phyloP scores from a whole-genome alignment of 2,888 invertebrate species.

The Cephus pygmeus region DNA sequence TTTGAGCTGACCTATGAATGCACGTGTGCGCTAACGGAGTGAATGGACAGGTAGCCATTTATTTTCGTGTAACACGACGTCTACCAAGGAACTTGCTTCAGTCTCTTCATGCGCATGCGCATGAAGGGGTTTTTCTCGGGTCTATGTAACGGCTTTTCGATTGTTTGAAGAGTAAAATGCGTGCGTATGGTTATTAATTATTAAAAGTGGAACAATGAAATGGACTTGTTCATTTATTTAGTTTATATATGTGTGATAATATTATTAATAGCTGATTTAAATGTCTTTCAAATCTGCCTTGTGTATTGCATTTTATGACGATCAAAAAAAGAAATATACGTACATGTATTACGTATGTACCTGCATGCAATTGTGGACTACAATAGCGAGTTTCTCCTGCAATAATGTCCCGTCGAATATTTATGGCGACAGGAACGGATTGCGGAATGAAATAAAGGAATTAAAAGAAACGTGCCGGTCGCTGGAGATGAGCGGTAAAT shows the following conservation, averaged over 20 bases:
- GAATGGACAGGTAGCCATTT: neutral
- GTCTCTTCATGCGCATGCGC: neutral
- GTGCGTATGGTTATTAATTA: neutral
- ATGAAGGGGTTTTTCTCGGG: neutral
- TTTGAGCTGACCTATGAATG: neutral
- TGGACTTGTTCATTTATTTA: neutral
- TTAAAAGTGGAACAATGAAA: neutral
- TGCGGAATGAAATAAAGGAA: neutral
- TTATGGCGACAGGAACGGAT: neutral
- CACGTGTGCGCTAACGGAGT: neutral
- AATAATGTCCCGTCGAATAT: neutral
- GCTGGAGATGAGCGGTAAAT: neutral
- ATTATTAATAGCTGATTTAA: conserved; percentile 20
- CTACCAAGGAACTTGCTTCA: neutral
- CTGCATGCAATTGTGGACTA: neutral
- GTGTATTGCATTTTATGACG: neutral
- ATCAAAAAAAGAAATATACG: conserved; percentile 13
- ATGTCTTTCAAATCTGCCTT: conserved; percentile 11
- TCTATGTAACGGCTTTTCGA: neutral
- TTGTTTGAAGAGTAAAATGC: neutral
- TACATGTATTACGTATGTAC: neutral
- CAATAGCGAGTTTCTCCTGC: conserved; percentile 4
- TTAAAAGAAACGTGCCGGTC: neutral
- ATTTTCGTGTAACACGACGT: neutral
- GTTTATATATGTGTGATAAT: neutral